These are phyloP conservation scores for Pycnomerus fuliginosus DNA, from an alignment of 2,888 invertebrate genomes.

Conservation along the genomic window DNA sequence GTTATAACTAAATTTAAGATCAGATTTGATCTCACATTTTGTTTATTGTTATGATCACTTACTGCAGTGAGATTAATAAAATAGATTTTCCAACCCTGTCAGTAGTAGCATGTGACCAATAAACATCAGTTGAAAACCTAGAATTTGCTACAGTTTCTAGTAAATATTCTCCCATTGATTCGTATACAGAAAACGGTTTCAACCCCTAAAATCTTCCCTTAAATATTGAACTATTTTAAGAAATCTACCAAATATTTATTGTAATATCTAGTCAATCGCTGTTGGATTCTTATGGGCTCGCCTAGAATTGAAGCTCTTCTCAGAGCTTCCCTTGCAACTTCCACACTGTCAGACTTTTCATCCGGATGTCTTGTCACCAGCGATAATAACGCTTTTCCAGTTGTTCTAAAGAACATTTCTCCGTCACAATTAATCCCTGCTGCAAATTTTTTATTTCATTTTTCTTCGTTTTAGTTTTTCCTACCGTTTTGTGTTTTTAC, in stretches of 20 bases:
- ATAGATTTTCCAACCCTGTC: slow-evolving; percentile 63
- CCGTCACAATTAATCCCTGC: slow-evolving; percentile 59
- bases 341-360: slow-evolving; percentile 60
- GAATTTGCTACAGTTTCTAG: slow-evolving; percentile 64
- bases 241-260: slow-evolving; percentile 61
- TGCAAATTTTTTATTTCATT: too few relatives aligned
- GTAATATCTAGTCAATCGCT: slow-evolving; percentile 69
- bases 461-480: too few relatives aligned
- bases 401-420: slow-evolving; percentile 67
- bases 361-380: slow-evolving; percentile 62
- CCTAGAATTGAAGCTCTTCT: slow-evolving; percentile 64
- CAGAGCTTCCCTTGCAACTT: slow-evolving; percentile 67
- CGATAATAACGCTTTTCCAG: slow-evolving; percentile 67
- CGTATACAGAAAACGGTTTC: slow-evolving; percentile 69
- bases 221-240: background rate
- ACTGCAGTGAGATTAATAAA: slow-evolving; percentile 70
- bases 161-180: slow-evolving; percentile 69
- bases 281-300: slow-evolving; percentile 63
- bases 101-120: slow-evolving; percentile 69
- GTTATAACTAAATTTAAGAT: too few relatives aligned
- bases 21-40: background rate
- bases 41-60: slow-evolving; percentile 37
- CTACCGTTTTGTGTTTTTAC: slow-evolving; percentile 47
- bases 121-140: slow-evolving; percentile 66
- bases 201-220: slow-evolving; percentile 60